phyloP scores from a whole-genome alignment of 2,888 invertebrate genomes.

The Meteorus colon region DNA sequence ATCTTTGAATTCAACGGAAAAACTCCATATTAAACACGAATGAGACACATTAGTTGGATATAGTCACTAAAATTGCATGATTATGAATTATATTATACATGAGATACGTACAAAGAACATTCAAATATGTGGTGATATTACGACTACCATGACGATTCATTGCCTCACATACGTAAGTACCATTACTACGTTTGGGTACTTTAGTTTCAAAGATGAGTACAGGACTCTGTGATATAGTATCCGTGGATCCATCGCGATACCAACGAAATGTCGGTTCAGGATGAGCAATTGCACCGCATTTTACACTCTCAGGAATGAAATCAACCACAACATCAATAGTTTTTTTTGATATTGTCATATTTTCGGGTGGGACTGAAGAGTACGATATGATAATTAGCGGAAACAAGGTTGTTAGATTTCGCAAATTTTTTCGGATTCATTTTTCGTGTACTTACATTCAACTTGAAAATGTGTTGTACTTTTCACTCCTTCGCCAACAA shows the following conservation, averaged over 20 bases:
- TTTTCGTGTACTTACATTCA: constrained; percentile 83
- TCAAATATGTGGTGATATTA: constrained; percentile 81
- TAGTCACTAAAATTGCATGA: neutral
- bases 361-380: constrained; percentile 87
- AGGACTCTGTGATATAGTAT: constrained; percentile 73
- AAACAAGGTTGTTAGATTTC: neutral
- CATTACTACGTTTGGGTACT: constrained; percentile 82
- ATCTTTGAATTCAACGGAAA: constrained; percentile 76
- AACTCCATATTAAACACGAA: neutral
- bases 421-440: neutral
- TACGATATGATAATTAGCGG: neutral
- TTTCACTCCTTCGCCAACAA: constrained; percentile 86
- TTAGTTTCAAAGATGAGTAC: constrained; percentile 80
- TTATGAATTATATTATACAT: neutral
- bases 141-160: constrained; percentile 86
- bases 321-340: constrained; percentile 76
- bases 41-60: too few relatives aligned
- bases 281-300: constrained; percentile 79
- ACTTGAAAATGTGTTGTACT: constrained; percentile 90
- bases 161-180: constrained; percentile 86
- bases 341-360: constrained; percentile 81
- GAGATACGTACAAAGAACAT: constrained; percentile 85
- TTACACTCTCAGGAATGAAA: constrained; percentile 76
- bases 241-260: constrained; percentile 78
- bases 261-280: constrained; percentile 84